Percentiles rank a stretch among this genome's conserved stretches.
Evolutionary conservation across 2,113 vertebrate genomes (phyloP).

Genomic region (Sterrhoptilus dennistouni): DNA sequence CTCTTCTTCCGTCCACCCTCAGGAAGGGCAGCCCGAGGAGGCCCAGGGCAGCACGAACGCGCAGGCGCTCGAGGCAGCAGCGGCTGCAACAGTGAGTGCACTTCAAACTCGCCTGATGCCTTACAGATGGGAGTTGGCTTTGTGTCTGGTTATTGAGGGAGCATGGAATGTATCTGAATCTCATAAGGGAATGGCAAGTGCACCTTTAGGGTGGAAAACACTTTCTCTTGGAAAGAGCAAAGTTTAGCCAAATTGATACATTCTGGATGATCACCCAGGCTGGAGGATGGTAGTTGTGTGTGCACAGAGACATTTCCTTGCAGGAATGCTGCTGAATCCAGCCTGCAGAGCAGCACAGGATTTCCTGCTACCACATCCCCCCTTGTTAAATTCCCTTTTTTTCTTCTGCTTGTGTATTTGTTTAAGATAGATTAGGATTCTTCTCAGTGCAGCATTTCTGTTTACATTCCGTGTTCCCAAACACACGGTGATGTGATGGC

Average conservation of each 20-base stretch:
- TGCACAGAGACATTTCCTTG: not conserved
- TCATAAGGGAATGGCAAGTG: conserved; percentile 37
- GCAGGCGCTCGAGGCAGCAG: conserved; percentile 80
- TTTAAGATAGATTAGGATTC: not conserved
- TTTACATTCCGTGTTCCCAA: conserved; percentile 15
- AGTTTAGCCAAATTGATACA: conserved; percentile 48
- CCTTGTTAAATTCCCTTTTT: conserved; percentile 14
- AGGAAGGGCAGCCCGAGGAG: conserved; percentile 79
- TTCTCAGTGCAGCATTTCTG: conserved; percentile 12
- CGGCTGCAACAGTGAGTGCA: conserved; percentile 81
- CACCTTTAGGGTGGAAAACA: conserved; percentile 55
- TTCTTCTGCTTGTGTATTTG: not conserved
- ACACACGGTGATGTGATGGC: not conserved
- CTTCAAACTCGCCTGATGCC: conserved; percentile 45
- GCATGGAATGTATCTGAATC: conserved; percentile 46
- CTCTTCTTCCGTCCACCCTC: conserved; percentile 74
- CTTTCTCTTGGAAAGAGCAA: conserved; percentile 67
- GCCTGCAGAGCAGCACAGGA: not conserved
- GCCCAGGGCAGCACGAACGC: conserved; percentile 75
- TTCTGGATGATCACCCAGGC: conserved; percentile 24
- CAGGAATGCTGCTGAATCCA: conserved; percentile 38
- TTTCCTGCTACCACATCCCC: not conserved
- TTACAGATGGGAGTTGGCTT: conserved; percentile 29
- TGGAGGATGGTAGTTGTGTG: conserved; percentile 9
- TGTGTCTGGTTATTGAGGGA: conserved; percentile 2